A percentile compares a stretch with the other conserved stretches of the same genome.
Conservation (phyloP, 2,888 invertebrate species). For the Mesoligia furuncula region DNA sequence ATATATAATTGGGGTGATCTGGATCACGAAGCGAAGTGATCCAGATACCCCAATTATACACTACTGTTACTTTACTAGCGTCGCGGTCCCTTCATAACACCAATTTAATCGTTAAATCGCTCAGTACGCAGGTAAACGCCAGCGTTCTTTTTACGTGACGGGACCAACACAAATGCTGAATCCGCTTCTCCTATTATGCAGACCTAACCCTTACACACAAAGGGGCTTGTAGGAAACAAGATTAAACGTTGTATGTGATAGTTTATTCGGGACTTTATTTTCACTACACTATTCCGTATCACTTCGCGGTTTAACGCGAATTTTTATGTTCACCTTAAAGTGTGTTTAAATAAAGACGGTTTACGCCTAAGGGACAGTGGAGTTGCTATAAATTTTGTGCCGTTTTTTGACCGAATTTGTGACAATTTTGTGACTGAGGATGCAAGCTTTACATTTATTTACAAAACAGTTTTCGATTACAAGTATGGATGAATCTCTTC, state of each 20-base stretch:
- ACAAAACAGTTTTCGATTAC: neutral
- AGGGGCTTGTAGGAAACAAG: slow-evolving; percentile 80
- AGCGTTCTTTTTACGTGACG: too few species aligned
- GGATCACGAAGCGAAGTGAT: too few species aligned
- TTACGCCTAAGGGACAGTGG: slow-evolving; percentile 3
- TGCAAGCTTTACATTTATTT: neutral
- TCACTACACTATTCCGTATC: slow-evolving; percentile 68
- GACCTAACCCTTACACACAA: slow-evolving; percentile 60
- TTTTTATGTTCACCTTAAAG: slow-evolving; percentile 60
- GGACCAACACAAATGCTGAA: neutral
- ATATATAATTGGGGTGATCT: too few species aligned
- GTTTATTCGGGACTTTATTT: slow-evolving; percentile 75
- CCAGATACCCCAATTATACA: too few species aligned
- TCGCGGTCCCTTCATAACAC: too few species aligned
- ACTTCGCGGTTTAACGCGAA: slow-evolving; percentile 60
- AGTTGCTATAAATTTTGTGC: neutral
- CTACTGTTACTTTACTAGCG: too few species aligned
- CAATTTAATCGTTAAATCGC: too few species aligned
- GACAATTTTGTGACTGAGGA: neutral
- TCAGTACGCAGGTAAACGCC: too few species aligned
- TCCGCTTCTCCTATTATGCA: slow-evolving; percentile 39
- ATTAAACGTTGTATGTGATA: slow-evolving; percentile 80
- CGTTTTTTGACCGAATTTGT: slow-evolving; percentile 1
- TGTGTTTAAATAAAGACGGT: slow-evolving; percentile 42
- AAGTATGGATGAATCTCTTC: too few species aligned